Evolutionary conservation across 2,113 vertebrate genomes (phyloP), one percentile per base, ranked within the genome.

Genomic region (Canis aureus): DNA sequence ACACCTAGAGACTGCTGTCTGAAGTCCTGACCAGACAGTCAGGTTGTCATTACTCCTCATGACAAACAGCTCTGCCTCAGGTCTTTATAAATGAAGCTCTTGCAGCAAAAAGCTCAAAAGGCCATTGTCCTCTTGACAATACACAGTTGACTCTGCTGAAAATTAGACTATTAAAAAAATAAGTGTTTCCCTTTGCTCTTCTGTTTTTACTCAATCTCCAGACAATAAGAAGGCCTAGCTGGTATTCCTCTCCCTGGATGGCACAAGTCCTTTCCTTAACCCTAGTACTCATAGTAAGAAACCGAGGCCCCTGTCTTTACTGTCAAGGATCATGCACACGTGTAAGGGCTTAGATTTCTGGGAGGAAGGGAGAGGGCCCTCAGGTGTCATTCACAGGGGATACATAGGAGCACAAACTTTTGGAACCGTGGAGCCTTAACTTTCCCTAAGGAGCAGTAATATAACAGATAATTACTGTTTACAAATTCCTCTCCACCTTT

Each of bases 401-500:
- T 8, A 74, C n/a, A 59, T 84, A 94, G 93, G 27, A 89, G 93
- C 53, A 78, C 2, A 86, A 19, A 38, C 88, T 97, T 67, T 74
- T 60, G 32, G 49, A 97, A 91, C 23, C 23, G 17, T 29, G 78
- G 82, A 97, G 76, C 5, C 64, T 97, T 96, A 32, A 76, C 96
- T 97, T 86, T 96, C 74, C 88, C 71, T 13, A 97, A 93, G 84
- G 60, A 97, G 93, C 9, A 93, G 29, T 82, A 81, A 97, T 89
- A 32, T 82, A 87, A 92, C 64, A 89, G 57, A 97, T 90, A 97
- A 97, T 85, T 73, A 84, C 43, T 66, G 94, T 62, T 95, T 97
- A 86, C 20, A 97, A 90, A 96, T 89, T 97, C 66, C 64, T 94
- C 22, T 78, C 87, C 55, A 93, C 27, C 43, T 35, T 96, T 96